phyloP scores from a whole-genome alignment of 2,797 vertebrate genomes.

The Myotis vivesi region DNA sequence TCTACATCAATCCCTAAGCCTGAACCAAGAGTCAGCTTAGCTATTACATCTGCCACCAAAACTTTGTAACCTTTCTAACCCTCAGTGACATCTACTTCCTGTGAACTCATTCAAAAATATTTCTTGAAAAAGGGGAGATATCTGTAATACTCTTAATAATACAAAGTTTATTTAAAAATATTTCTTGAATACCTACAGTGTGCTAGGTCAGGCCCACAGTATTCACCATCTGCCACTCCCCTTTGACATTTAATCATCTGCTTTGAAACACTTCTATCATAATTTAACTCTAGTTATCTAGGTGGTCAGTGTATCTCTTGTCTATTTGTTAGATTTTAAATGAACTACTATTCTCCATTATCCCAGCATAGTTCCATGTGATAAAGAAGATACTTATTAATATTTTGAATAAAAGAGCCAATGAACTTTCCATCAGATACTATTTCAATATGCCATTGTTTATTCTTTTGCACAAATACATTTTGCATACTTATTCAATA shows the following conservation, averaged over 20 bases:
- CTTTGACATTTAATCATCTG: background rate
- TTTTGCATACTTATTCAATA: background rate
- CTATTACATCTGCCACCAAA: background rate
- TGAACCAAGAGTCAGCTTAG: background rate
- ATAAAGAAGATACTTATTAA: background rate
- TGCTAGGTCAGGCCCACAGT: background rate
- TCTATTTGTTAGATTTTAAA: slow-evolving; percentile 4
- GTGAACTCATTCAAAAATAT: background rate
- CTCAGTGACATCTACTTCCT: background rate
- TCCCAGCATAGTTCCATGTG: background rate
- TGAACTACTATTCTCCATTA: background rate
- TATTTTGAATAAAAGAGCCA: background rate
- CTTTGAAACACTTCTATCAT: background rate
- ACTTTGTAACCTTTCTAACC: background rate
- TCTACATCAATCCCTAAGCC: background rate
- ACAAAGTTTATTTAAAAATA: background rate
- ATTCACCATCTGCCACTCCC: background rate
- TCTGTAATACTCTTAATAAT: too few relatives aligned
- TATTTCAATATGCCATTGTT: background rate
- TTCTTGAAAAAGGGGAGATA: background rate
- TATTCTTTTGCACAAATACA: background rate
- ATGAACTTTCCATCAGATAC: background rate
- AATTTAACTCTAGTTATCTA: background rate
- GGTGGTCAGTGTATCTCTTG: background rate
- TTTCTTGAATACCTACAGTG: background rate